Base-by-base conservation (phyloP, 2,113 vertebrate species). In the Spea multiplicata region DNA sequence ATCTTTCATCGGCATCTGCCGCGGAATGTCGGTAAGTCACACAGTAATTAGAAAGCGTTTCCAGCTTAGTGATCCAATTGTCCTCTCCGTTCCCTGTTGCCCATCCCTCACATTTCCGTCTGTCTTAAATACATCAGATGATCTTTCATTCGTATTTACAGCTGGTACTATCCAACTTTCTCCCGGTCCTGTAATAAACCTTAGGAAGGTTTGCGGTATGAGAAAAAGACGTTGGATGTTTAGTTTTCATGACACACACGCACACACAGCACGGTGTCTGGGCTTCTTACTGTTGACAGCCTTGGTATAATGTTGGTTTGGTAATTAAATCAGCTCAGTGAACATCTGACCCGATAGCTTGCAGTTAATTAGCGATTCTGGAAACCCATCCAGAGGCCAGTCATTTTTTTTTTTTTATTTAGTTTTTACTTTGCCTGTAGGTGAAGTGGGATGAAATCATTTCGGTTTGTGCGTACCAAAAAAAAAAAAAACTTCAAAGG, bases 351-450 rank as follows among this genome's bases (percentile, higher is more conserved):
- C 78, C 64, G 49, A 68, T 50, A 48, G 71, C 53, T 80, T 59
- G 71, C 78, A 73, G 78, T 73, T 73, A 80, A 80, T 80, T 80
- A 80, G 78, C 8, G 71, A 80, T 80, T 80, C 65, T 68, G 71
- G 78, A 79, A 57, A 67, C n/a, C 71, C 64, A 73, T 73, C 30
- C 78, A 55, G 78, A 74, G 65, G 71, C 71, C 64, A n/a, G 71
- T 44, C 62, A 66, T 66, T 66, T 30, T 1, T 1, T 30, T n/a
- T 30, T 30, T 30, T 30, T 30, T 30, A 30, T 30, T 30, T 30
- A 30, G 30, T 30, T 30, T 30, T 73, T 12, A 14, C 14, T 47
- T 14, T 68, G 78, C 78, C 78, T 73, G 78, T 71, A 80, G 78
- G 78, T 80, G 65, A 80, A 61, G 71, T 74, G 49, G 50, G 45